phyloP scores from a whole-genome alignment of 2,113 vertebrate species.

The Dendrocopos noguchii region DNA sequence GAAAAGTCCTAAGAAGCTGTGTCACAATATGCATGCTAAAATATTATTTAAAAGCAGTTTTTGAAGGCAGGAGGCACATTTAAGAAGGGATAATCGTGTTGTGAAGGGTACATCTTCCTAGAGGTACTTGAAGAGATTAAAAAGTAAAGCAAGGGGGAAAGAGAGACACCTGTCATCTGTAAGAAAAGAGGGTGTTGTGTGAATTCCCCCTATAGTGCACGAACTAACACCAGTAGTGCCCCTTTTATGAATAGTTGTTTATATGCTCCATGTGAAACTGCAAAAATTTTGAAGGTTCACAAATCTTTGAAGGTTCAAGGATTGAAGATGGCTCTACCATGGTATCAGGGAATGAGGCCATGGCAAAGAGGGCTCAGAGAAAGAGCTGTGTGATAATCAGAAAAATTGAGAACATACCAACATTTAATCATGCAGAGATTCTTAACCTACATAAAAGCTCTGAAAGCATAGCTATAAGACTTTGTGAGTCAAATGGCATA shows the following conservation, averaged over 20 bases:
- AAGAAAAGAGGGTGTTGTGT: background rate
- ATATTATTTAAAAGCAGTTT: too few relatives aligned
- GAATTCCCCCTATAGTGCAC: background rate
- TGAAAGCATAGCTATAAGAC: background rate
- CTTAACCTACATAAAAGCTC: background rate
- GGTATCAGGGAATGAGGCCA: background rate
- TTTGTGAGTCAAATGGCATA: background rate
- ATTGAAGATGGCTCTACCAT: background rate
- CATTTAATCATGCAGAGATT: background rate
- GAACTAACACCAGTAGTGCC: background rate
- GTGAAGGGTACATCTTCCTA: too few relatives aligned
- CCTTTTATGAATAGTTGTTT: background rate
- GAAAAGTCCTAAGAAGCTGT: too few relatives aligned
- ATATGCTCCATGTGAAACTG: background rate
- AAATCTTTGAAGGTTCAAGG: background rate
- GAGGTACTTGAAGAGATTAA: too few relatives aligned
- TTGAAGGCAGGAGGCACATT: too few relatives aligned
- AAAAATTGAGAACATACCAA: background rate
- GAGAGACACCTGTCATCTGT: too few relatives aligned
- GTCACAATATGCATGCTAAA: too few relatives aligned
- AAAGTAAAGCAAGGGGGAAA: too few relatives aligned
- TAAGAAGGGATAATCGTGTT: too few relatives aligned
- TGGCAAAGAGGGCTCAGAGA: background rate
- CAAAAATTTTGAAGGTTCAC: background rate
- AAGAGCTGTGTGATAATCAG: background rate